Base-by-base conservation (phyloP, 1,140 invertebrate genomes). In the Mylabris phalerata region DNA sequence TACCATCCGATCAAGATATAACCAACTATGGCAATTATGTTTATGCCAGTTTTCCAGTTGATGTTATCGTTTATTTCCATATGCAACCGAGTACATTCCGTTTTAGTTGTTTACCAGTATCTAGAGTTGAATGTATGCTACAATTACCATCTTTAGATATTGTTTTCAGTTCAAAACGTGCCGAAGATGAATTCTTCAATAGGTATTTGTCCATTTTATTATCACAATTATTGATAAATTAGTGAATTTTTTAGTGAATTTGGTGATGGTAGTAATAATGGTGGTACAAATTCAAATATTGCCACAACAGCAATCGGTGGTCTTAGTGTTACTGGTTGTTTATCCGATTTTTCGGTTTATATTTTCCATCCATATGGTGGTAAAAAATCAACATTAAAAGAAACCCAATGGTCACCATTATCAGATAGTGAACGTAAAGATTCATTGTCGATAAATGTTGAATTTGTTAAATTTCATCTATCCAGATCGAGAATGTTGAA, bases 41-140 rank as follows among this genome's bases (percentile, higher is more conserved):
- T 57, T 93, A 93, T 69, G 88, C 91, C 9, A 95, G 93, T 56
- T 98, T 98, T 72, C 96, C 96, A 0, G 94, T 99, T 0, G 96
- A 99, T 78, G 93, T 99, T 7, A 93, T 99, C 65, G 95, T 99
- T 5, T 97, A 98, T 75, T 95, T 98, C 77, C 91, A 95, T 72
- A 96, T 98, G 84, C 92, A 98, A 71, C 95, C 95, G 0, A 96
- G 94, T 9, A 93, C 92, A 2, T 95, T 98, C 71, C 82, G 93
- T 57, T 97, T 97, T 74, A 95, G 93, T 59, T 98, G 95, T 78
- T 79, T 98, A 61, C 96, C 95, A 4, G 89, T 95, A 0, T 98
- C 95, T 3, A 77, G 93, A 50, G 95, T 98, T 1, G 95, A 98
- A 75, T 99, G 97, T 73, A 87, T 98, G 80, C 79, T 99, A 9